Percentiles rank a stretch among this genome's conserved stretches.
Conservation (phyloP, 1,140 invertebrate genomes). For the Drosophila auraria region DNA sequence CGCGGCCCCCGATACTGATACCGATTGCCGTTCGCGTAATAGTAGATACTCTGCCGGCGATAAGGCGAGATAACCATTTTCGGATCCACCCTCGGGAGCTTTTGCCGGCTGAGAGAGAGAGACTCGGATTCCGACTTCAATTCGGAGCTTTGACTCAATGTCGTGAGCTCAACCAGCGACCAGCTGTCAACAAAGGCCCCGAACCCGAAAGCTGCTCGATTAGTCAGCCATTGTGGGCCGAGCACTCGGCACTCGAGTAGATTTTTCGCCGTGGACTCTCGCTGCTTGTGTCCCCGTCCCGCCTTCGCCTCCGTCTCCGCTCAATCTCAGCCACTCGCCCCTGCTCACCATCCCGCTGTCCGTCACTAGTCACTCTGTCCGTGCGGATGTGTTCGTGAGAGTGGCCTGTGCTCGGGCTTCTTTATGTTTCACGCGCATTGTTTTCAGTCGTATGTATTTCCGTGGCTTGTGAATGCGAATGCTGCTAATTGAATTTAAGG, state of each 20-base stretch:
- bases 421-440: slow-evolving; percentile 47
- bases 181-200: slow-evolving; percentile 44
- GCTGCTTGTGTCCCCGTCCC: not conserved
- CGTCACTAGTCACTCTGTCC: not conserved
- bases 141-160: slow-evolving; percentile 30
- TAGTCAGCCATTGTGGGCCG: slow-evolving; percentile 47
- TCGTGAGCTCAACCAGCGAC: slow-evolving; percentile 7
- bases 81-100: slow-evolving; percentile 32
- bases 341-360: not conserved
- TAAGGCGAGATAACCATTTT: slow-evolving; percentile 5
- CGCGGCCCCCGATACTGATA: not conserved
- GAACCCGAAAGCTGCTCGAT: slow-evolving; percentile 34
- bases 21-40: slow-evolving; percentile 26
- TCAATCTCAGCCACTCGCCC: not conserved
- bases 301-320: not conserved
- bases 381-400: slow-evolving; percentile 17
- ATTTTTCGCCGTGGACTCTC: slow-evolving; percentile 17
- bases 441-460: slow-evolving; percentile 40
- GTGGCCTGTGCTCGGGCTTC: slow-evolving; percentile 20
- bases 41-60: slow-evolving; percentile 4
- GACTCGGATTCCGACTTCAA: not conserved
- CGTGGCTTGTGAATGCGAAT: slow-evolving; percentile 37
- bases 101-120: slow-evolving; percentile 13
- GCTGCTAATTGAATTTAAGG: slow-evolving; percentile 66
- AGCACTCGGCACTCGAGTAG: slow-evolving; percentile 18